Base-by-base conservation (phyloP, 1,140 invertebrate species). In the Pogonomyrmex californicus region DNA sequence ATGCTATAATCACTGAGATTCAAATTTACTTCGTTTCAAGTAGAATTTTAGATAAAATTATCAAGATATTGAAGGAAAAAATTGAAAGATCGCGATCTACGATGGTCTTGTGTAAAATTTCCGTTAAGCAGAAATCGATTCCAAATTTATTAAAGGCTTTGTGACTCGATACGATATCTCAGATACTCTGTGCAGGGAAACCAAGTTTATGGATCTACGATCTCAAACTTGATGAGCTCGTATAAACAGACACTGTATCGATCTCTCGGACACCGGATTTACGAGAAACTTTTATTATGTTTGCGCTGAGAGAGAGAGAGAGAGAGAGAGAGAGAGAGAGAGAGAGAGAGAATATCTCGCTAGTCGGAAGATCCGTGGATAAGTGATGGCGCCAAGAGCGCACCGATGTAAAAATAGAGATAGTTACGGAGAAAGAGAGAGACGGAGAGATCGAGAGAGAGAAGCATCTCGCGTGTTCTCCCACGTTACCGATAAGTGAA, bases 221-320 rank as follows among this genome's bases (percentile, higher is more conserved):
- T 78, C 51, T 63, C 60, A 23, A 54, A n/a, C 73, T 85, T 65
- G 82, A 85, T 65, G 60, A 85, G 58, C 75, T 78, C 54, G n/a
- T 65, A 85, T 62, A 85, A 85, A 76, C n/a, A 36, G 14, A 65
- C 36, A 54, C 23, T 2, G 14, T 76, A 85, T 78, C 82, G 82
- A 77, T 63, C 47, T 76, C 44, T 60, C 44, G 81, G 49, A 76
- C 49, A 33, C 12, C 33, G 41, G 68, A 83, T 87, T 87, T 87
- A 78, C 73, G 73, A 71, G 51, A 41, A 82, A 49, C 73, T 87
- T 87, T 87, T 86, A 87, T 87, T 87, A 77, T 78, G 83, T 87
- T 87, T 66, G 60, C 41, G 14, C 47, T 5, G 23, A 78, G 71
- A 85, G 60, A 63, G 10, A 44, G 30, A 36, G 60, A 41, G 71